A percentile compares a stretch with the other conserved stretches of the same genome.
These are phyloP conservation scores for Hetaerina titia DNA, from an alignment of 2,888 invertebrate species.

Conservation along the genomic window DNA sequence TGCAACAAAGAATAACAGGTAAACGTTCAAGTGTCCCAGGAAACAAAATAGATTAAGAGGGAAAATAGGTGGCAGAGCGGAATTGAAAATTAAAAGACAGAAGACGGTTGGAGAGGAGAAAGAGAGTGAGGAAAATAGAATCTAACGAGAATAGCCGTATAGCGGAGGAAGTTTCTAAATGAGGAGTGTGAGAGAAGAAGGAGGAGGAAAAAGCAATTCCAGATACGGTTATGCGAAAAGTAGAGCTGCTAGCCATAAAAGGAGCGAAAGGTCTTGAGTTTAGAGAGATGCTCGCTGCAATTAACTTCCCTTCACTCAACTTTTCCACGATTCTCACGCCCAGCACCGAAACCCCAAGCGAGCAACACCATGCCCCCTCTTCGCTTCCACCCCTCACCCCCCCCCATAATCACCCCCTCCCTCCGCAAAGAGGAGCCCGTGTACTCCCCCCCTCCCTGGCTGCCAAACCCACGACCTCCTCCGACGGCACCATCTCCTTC, in stretches of 20 bases:
- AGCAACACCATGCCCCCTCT: neutral
- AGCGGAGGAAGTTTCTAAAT: neutral
- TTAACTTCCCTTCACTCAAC: conserved; percentile 55
- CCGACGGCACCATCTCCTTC: neutral
- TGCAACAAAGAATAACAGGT: no score
- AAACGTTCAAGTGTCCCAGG: no score
- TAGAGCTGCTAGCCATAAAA: neutral
- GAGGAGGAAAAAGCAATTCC: neutral
- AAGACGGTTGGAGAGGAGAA: no score
- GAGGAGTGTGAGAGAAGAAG: neutral
- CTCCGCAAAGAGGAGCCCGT: neutral
- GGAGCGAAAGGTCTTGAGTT: conserved; percentile 32
- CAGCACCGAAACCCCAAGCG: neutral
- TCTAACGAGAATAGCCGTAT: neutral
- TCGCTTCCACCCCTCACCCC: no score
- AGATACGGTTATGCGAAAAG: neutral
- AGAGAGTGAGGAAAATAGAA: neutral
- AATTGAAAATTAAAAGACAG: neutral
- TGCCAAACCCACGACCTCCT: neutral
- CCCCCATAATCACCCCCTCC: no score
- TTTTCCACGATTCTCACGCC: neutral
- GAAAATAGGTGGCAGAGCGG: neutral
- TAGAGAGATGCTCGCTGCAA: conserved; percentile 38
- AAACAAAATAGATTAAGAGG: no score
- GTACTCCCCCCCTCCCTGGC: neutral